Evolutionary conservation across 2,888 invertebrate species (phyloP), one percentile per base, ranked within the genome.

Genomic region (Lathronympha strigana): DNA sequence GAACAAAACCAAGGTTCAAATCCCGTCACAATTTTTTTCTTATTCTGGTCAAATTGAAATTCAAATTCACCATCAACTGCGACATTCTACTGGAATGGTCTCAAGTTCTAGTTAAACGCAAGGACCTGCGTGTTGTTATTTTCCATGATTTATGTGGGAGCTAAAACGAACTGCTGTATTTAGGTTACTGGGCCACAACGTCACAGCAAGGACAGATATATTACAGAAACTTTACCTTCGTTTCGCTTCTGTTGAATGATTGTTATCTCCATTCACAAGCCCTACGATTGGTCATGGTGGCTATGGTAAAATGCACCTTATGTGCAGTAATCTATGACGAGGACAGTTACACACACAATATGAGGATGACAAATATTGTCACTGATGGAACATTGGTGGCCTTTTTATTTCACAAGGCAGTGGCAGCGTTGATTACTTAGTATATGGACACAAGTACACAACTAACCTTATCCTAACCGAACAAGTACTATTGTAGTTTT

Each of bases 101-200:
- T 28, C 9, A 17, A 60, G 36, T n/a, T n/a, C n/a, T n/a, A n/a
- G n/a, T n/a, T 31, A 51, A 43, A 61, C 33, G 17, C 31, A 36
- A 36, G 31, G 33, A 45, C 51, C n/a, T 33, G 47, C 47, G 33
- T 47, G 43, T 25, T 50, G 4, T 49, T 17, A 19, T 54, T 61
- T 49, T 49, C 66, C 60, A 61, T 38, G 45, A 66, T 51, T 53
- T 61, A 53, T 49, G 63, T 51, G 47, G 58, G 17, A 53, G 50
- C 43, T 62, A 47, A 23, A 61, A 53, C 60, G 28, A 49, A 61
- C 61, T 51, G n/a, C 36, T 31, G 47, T 63, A 73, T 71, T 71
- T 64, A 70, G 73, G 75, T 73, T 62, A 73, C 69, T 73, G 60
- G 73, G 69, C 38, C 71, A 66, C 60, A 49, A 51, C 67, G 57